Percentiles rank a stretch among this genome's conserved stretches.
phyloP scores from a whole-genome alignment of 53 echinoderm and acorn worm genomes.

The Holothuria leucospilota region DNA sequence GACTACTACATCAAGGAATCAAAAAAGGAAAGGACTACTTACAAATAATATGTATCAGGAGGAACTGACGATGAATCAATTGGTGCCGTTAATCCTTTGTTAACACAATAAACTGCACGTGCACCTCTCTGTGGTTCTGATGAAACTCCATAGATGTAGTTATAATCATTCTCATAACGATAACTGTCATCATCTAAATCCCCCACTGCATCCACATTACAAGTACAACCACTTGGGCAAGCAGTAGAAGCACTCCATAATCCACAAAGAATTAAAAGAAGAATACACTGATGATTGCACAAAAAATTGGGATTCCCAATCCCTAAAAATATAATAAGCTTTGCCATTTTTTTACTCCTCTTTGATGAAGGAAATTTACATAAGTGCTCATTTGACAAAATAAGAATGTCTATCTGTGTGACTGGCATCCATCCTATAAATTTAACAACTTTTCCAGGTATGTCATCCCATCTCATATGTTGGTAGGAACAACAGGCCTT shows the following conservation, averaged over 20 bases:
- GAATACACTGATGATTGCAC: background rate
- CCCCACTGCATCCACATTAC: background rate
- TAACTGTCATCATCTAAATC: background rate
- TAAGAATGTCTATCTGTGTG: no score
- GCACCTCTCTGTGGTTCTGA: slow-evolving; percentile 19
- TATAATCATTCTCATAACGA: background rate
- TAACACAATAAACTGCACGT: slow-evolving; percentile 61
- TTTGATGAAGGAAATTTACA: no score
- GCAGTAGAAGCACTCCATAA: background rate
- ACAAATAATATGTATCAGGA: slow-evolving; percentile 63
- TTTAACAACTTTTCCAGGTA: no score
- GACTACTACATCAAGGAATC: no score
- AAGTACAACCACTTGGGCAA: slow-evolving; percentile 18
- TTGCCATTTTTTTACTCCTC: background rate
- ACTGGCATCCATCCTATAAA: no score
- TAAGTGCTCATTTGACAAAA: no score
- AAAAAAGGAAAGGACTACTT: slow-evolving; percentile 26
- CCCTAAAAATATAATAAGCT: background rate
- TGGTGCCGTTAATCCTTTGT: slow-evolving; percentile 53
- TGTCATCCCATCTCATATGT: no score
- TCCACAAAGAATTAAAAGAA: background rate
- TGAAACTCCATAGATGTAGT: background rate
- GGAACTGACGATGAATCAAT: slow-evolving; percentile 50
- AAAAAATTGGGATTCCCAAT: background rate
- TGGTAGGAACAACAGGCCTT: no score